Base-by-base conservation (phyloP, 2,113 vertebrate species). In the Odocoileus virginianus region DNA sequence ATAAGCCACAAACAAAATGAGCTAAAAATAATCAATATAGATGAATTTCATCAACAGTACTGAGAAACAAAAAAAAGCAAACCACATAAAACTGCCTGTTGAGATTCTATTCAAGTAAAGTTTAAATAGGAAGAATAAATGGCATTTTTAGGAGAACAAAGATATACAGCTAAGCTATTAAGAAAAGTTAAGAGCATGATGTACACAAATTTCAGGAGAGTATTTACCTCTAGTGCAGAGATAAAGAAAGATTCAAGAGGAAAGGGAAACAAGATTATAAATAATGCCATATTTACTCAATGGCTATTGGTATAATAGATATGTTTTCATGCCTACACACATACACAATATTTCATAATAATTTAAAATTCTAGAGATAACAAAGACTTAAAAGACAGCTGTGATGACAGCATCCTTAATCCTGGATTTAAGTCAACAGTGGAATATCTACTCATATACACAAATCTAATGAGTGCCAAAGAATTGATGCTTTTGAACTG, bases 21-120 rank as follows among this genome's bases (percentile, higher is more conserved):
- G 50, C 28, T 87, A 54, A 83, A 52, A 96, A 60, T 86, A 74
- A 57, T 85, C 52, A 96, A 43, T 55, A 43, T 60, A 52, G 40
- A 89, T 74, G 67, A 90, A 96, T 87, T 94, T 95, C 71, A 96
- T 40, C 86, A 92, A 89, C 23, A 88, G 79, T 57, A 61, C 54
- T 90, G 27, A 93, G 47, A 95, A 97, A 92, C 36, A 54, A 64
- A 60, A 97, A 89, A 50, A 52, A 97, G 15, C 19, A 90, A 94
- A 85, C 33, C 58, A 88, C 54, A 92, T 58, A 90, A 89, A 92
- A 90, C 45, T 28, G 40, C 54, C 64, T 78, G 23, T 12, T 67
- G 27, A 81, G 43, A 40, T 14, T 88, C 57, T 86, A 33, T 36
- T 93, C 19, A 54, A 67, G 21, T 55, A 76, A 93, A 91, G 28